Evolutionary conservation across 2,888 invertebrate genomes (phyloP).

Genomic region (Platycheirus rosarum): DNA sequence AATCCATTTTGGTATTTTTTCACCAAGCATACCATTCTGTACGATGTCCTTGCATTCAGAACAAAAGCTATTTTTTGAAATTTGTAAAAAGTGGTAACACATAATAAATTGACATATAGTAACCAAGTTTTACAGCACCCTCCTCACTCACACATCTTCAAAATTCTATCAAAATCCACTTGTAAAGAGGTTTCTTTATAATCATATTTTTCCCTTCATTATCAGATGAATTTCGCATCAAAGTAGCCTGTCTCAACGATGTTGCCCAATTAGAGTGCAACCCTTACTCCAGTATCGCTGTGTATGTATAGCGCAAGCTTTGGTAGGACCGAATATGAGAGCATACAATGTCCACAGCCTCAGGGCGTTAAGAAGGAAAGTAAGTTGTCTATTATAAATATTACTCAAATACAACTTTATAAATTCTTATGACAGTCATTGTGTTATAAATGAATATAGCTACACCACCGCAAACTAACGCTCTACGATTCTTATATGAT

Average conservation of each 20-base stretch:
- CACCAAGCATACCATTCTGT: too few species aligned
- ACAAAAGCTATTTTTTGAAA: too few species aligned
- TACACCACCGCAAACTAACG: too few species aligned
- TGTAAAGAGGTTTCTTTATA: too few species aligned
- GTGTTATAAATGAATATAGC: neutral
- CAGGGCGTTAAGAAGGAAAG: conserved; percentile 94
- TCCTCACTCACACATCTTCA: too few species aligned
- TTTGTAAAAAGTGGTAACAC: too few species aligned
- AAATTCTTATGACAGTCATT: conserved; percentile 50
- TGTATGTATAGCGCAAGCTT: conserved; percentile 97
- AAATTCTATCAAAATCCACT: too few species aligned
- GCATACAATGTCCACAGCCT: conserved; percentile 93
- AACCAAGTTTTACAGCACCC: too few species aligned
- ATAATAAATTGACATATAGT: too few species aligned
- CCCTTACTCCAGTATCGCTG: conserved; percentile 93
- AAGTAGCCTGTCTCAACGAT: conserved; percentile 96
- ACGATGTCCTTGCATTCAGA: too few species aligned
- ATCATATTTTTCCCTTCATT: conserved; percentile 76
- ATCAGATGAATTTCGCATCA: conserved; percentile 96
- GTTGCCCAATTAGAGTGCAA: conserved; percentile 92
- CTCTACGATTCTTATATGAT: too few species aligned
- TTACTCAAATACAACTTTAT: conserved; percentile 42
- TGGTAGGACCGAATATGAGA: conserved; percentile 95
- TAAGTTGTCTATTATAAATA: conserved; percentile 84
- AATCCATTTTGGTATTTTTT: too few species aligned